These are phyloP conservation scores for Strigamia crassipes DNA, from an alignment of 2,888 invertebrate species.

Conservation along the genomic window DNA sequence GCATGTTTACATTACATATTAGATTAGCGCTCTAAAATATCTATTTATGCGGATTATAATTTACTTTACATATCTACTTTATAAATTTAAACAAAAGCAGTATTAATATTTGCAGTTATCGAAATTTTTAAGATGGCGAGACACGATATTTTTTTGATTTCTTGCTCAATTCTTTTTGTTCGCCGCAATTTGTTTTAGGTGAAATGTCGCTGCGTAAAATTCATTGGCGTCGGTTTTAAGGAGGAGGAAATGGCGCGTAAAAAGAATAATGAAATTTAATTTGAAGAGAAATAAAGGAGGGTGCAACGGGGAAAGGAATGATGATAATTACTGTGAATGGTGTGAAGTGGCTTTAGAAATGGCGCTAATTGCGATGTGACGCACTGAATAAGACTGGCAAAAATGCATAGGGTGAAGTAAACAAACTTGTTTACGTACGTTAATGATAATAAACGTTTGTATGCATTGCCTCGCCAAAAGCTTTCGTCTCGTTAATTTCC, in stretches of 20 bases:
- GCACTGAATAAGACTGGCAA: not conserved
- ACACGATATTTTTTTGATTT: not conserved
- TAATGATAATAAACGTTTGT: not conserved
- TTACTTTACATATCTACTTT: too few species aligned
- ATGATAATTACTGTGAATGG: constrained; percentile 15
- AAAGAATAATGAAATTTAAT: constrained; percentile 35
- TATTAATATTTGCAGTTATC: too few species aligned
- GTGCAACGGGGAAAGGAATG: constrained; percentile 12
- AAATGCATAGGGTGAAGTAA: not conserved
- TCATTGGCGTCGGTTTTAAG: not conserved
- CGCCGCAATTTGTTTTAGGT: not conserved
- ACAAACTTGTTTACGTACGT: not conserved
- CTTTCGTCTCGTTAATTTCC: not conserved
- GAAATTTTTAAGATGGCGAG: too few species aligned
- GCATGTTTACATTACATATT: too few species aligned
- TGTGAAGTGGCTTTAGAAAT: constrained; percentile 15
- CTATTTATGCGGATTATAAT: too few species aligned
- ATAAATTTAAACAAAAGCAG: too few species aligned
- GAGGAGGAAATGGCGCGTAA: not conserved
- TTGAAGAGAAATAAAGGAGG: not conserved
- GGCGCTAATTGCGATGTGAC: constrained; percentile 20
- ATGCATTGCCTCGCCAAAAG: not conserved
- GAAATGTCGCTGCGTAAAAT: constrained; percentile 13
- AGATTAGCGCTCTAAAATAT: too few species aligned
- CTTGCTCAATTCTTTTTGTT: not conserved